A percentile compares a stretch with the other conserved stretches of the same genome.
phyloP scores from a whole-genome alignment of 2,113 vertebrate genomes.

The Hemiscyllium ocellatum region DNA sequence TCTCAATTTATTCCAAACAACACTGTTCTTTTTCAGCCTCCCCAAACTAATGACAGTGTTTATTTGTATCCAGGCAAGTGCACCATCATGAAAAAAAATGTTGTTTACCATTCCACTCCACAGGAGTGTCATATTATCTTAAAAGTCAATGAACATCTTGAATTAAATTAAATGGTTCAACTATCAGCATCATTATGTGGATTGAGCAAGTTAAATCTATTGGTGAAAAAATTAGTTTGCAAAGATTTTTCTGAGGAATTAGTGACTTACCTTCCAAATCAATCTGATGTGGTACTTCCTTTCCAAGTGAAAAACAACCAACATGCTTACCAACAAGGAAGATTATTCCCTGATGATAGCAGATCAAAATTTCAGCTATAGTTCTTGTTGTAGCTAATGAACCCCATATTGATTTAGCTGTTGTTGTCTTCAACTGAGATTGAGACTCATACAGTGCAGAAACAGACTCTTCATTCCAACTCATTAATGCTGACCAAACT shows the following conservation, averaged over 20 bases:
- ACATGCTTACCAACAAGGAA: neutral
- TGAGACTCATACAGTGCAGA: no score
- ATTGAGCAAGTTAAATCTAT: neutral
- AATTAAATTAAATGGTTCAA: neutral
- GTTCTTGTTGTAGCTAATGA: neutral
- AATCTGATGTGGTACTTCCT: neutral
- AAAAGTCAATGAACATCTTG: neutral
- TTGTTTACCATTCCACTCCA: neutral
- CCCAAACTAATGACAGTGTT: neutral
- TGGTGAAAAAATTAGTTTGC: neutral
- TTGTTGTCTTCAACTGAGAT: neutral
- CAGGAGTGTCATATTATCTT: neutral
- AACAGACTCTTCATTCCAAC: no score
- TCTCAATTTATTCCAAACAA: neutral
- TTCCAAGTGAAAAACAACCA: neutral
- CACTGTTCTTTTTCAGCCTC: neutral
- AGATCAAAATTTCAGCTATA: neutral
- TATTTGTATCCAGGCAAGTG: neutral
- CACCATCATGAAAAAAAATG: neutral
- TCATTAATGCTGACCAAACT: no score
- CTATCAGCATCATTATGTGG: neutral
- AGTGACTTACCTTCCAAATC: neutral
- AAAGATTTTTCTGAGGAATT: neutral
- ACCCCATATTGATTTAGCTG: neutral
- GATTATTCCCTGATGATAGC: neutral